Conservation (phyloP, 2,113 vertebrate genomes). For the Serinus canaria region DNA sequence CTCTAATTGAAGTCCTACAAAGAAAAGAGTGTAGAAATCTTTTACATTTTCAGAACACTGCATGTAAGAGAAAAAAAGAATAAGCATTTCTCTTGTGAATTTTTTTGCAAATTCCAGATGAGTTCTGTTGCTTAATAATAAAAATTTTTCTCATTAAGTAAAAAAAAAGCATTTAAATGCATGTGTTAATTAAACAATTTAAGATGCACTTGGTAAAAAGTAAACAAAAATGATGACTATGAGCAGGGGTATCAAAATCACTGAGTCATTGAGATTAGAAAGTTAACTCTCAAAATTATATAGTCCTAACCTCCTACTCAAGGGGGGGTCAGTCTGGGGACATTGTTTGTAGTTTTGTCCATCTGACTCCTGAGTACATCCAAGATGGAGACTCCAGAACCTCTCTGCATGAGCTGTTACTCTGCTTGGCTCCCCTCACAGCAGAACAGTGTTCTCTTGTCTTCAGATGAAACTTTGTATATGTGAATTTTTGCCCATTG, state of each 20-base stretch:
- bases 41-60: neutral
- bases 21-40: neutral
- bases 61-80: neutral
- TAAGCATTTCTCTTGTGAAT: neutral
- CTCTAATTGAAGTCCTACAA: neutral
- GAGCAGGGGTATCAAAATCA: neutral
- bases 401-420: neutral
- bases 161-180: neutral
- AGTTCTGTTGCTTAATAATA: neutral
- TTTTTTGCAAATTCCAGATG: neutral
- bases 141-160: neutral
- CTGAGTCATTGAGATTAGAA: neutral
- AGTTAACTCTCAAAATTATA: neutral
- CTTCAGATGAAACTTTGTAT: neutral
- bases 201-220: neutral
- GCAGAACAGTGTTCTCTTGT: neutral
- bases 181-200: neutral
- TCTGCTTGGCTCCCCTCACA: neutral
- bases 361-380: fast-evolving
- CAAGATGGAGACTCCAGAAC: neutral
- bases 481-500: neutral
- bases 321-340: too few relatives aligned
- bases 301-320: neutral
- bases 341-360: neutral
- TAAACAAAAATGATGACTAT: neutral